Percentiles rank a stretch among this genome's conserved stretches.
These are phyloP conservation scores for Troilus luridus DNA, from an alignment of 2,888 invertebrate species.

Conservation along the genomic window DNA sequence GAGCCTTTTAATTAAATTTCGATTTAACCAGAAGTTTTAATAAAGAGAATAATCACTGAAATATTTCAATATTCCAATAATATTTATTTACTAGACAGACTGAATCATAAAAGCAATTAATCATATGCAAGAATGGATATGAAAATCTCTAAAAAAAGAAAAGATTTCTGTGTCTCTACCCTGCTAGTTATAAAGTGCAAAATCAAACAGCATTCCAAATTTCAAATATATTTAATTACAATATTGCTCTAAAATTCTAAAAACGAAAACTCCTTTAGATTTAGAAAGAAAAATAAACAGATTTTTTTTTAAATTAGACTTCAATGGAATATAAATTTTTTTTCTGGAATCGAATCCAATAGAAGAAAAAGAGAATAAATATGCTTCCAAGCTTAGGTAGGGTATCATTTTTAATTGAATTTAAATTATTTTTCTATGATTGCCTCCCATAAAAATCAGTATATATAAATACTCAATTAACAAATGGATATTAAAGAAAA, in stretches of 20 bases:
- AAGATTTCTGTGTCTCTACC: background rate
- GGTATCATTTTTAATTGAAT: background rate
- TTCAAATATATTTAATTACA: background rate
- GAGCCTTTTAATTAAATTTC: too few relatives aligned
- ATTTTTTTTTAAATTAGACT: too few relatives aligned
- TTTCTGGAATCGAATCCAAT: background rate
- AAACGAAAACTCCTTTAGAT: background rate
- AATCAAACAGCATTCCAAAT: background rate
- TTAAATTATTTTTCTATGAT: background rate
- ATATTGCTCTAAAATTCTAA: background rate
- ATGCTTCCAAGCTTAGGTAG: background rate
- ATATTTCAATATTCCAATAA: background rate
- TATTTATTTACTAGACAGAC: background rate
- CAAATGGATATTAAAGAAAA: background rate
- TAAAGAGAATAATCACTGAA: background rate
- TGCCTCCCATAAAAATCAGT: background rate
- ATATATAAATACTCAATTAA: background rate
- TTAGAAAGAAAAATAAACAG: background rate
- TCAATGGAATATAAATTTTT: too few relatives aligned
- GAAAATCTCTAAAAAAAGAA: too few relatives aligned
- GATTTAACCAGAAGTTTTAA: too few relatives aligned
- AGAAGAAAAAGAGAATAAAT: background rate
- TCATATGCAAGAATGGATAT: too few relatives aligned
- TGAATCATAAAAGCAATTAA: background rate
- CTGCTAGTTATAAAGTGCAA: background rate